Conservation (phyloP, 2,888 invertebrate species). For the Lasioglossum villosulum region DNA sequence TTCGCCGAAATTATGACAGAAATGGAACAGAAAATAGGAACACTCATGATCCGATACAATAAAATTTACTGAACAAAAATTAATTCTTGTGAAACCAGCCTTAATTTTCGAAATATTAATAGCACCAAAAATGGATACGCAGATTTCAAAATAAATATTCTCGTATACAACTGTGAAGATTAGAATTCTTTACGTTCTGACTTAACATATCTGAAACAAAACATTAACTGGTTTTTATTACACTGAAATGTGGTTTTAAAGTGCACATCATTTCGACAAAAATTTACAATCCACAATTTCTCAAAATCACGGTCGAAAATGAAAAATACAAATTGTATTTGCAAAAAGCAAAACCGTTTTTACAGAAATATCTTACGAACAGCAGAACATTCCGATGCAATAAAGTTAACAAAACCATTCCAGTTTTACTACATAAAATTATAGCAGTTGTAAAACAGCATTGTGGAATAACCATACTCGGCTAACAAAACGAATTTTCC, state of each 20-base stretch:
- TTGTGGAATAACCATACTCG: neutral
- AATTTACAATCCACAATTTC: neutral
- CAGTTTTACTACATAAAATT: neutral
- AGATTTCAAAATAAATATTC: neutral
- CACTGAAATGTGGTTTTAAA: neutral
- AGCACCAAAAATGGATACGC: neutral
- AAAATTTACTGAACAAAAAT: neutral
- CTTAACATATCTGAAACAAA: neutral
- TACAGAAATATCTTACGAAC: neutral
- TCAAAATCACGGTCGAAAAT: neutral
- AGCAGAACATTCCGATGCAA: neutral
- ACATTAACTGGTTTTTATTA: neutral
- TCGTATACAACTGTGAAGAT: neutral
- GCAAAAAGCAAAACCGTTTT: neutral
- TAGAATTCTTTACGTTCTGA: neutral
- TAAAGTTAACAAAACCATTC: neutral
- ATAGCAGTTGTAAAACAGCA: neutral
- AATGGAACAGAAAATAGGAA: neutral
- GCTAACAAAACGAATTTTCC: no score
- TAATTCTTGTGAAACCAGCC: neutral
- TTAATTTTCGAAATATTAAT: neutral
- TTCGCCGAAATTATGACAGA: no score
- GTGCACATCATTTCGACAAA: neutral
- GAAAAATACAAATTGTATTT: neutral
- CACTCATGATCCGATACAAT: neutral